phyloP scores from a whole-genome alignment of 1,140 invertebrate species.

The Bombus cullumanus region DNA sequence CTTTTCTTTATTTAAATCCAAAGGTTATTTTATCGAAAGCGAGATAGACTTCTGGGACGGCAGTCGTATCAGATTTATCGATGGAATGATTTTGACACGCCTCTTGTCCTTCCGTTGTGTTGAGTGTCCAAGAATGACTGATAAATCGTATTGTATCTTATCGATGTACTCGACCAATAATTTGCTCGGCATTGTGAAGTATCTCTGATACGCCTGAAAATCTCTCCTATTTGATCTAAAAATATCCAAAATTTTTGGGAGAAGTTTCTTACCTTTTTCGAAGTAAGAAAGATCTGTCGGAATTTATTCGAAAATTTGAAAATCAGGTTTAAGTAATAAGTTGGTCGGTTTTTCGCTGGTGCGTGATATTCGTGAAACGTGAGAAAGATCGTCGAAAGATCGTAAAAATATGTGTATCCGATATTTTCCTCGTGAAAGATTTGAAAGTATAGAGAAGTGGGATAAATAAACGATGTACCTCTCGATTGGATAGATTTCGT shows the following conservation, averaged over 20 bases:
- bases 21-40: background rate
- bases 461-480: background rate
- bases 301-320: too few relatives aligned
- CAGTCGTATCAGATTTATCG: background rate
- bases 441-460: background rate
- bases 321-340: too few relatives aligned
- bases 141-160: slow-evolving; percentile 19
- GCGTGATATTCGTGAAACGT: background rate
- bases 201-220: background rate
- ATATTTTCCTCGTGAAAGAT: background rate
- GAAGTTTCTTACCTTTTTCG: fast-evolving
- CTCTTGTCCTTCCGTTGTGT: background rate
- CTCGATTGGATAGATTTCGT: background rate
- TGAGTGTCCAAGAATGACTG: background rate
- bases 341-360: too few relatives aligned
- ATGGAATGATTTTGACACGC: slow-evolving; percentile 8
- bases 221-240: background rate
- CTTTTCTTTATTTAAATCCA: too few relatives aligned
- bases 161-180: background rate
- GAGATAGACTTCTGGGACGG: background rate
- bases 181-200: background rate
- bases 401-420: background rate
- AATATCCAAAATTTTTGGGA: background rate
- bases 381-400: background rate
- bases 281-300: background rate